Evolutionary conservation across 2,888 invertebrate genomes (phyloP), one percentile per base, ranked within the genome.

Genomic region (Nesidiocoris tenuis): DNA sequence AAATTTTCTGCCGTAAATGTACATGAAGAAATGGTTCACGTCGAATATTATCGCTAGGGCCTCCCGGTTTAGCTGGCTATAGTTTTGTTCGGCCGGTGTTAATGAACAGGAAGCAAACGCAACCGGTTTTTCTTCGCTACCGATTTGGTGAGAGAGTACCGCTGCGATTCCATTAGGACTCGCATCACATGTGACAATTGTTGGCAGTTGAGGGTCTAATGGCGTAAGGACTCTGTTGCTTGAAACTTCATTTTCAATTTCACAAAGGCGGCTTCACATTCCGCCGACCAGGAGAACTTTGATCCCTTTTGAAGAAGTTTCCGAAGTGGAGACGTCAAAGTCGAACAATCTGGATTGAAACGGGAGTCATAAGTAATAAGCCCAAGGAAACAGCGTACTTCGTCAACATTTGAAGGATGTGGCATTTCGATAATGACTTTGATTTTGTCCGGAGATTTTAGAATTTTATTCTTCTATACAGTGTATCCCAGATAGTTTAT

Each of bases 181-280:
- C 1, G 61, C 61, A 5, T 21, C 61, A 19, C 61, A 61, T 18
- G 61, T 21, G 21, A 61, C 22, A 1, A 19, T n/a, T 61, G 23
- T 1, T 2, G 61, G 7, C 1, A 61, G 21, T 19, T n/a, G n/a
- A n/a, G n/a, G n/a, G n/a, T n/a, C n/a, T n/a, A n/a, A n/a, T n/a
- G n/a, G n/a, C n/a, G n/a, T n/a, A n/a, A n/a, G n/a, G n/a, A n/a
- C n/a, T n/a, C n/a, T n/a, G n/a, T n/a, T n/a, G 19, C 19, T 61
- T 1, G 61, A 7, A 1, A 61, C 3, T 61, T 61, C 61, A 18
- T 22, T 61, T 61, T 61, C 19, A 61, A 16, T 61, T 61, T 61
- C 1, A 2, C 22, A n/a, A 64, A 24, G 1, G 64, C 76, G 7
- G 24, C 19, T 63, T 80, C 78, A 56, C 80, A 80, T 57, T 64